Evolutionary conservation across 2,888 invertebrate genomes (phyloP).

Genomic region (Julus scanicus): DNA sequence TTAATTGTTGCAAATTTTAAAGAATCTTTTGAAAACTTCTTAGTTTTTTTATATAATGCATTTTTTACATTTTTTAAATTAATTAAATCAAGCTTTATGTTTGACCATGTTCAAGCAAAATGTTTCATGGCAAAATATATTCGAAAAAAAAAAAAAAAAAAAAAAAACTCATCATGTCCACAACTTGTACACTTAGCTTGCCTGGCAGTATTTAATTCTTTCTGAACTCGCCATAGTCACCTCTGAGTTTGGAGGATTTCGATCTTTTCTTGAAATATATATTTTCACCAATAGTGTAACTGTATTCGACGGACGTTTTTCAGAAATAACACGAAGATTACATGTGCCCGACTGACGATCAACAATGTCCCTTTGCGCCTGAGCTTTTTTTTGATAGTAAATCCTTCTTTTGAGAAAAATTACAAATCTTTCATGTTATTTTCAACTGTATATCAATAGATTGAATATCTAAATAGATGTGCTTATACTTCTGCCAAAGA

Average conservation of each 20-base stretch:
- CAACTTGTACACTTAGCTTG: no score
- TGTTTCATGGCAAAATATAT: neutral
- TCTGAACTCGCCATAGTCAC: no score
- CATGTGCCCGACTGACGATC: neutral
- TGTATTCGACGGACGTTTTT: neutral
- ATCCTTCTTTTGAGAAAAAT: neutral
- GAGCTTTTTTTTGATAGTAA: neutral
- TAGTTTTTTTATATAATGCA: no score
- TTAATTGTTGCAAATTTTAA: neutral
- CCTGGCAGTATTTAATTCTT: no score
- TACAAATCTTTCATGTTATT: neutral
- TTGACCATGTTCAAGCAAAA: neutral
- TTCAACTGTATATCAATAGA: neutral
- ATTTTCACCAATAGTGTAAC: neutral
- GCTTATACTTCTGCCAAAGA: neutral
- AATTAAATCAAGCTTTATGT: neutral
- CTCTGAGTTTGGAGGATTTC: no score
- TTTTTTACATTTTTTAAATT: no score
- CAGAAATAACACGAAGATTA: neutral
- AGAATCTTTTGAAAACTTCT: no score
- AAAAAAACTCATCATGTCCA: no score
- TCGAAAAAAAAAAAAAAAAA: no score
- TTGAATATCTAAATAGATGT: neutral
- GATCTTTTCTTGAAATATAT: no score
- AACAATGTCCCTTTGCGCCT: neutral